phyloP scores from a whole-genome alignment of 2,888 invertebrate genomes.

The Zygothrica quintamaculata region DNA sequence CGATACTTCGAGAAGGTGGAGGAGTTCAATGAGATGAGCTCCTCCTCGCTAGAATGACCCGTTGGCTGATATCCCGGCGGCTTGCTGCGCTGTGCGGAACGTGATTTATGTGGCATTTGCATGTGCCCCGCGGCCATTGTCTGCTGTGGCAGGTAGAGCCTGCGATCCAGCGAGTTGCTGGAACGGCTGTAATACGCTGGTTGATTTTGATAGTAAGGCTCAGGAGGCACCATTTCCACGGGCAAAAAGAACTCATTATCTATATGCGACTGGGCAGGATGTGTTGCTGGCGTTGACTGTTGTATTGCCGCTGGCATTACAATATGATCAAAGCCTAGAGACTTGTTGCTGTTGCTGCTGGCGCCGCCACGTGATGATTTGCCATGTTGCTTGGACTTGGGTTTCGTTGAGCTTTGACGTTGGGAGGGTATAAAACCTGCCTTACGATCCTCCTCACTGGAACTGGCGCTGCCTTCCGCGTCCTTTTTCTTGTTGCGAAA shows the following conservation, averaged over 20 bases:
- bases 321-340: constrained; percentile 88
- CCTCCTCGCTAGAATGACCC: constrained; percentile 82
- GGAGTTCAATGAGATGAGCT: constrained; percentile 87
- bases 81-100: constrained; percentile 68
- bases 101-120: constrained; percentile 62
- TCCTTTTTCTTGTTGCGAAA: constrained; percentile 90
- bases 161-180: constrained; percentile 81
- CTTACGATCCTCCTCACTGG: constrained; percentile 84
- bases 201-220: constrained; percentile 74
- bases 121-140: neutral
- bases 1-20: constrained; percentile 88
- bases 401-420: constrained; percentile 69
- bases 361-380: constrained; percentile 31
- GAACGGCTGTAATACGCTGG: constrained; percentile 66
- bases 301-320: constrained; percentile 79
- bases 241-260: constrained; percentile 84
- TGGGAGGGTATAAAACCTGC: constrained; percentile 82
- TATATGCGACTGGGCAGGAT: constrained; percentile 73
- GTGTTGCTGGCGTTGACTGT: constrained; percentile 27
- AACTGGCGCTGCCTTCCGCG: constrained; percentile 78
- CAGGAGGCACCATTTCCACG: constrained; percentile 76
- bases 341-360: constrained; percentile 21
- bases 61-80: constrained; percentile 24
- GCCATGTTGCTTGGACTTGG: constrained; percentile 20
- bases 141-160: constrained; percentile 32